These are phyloP conservation scores for Idaea dimidiata DNA, from an alignment of 2,888 invertebrate genomes.

Conservation along the genomic window DNA sequence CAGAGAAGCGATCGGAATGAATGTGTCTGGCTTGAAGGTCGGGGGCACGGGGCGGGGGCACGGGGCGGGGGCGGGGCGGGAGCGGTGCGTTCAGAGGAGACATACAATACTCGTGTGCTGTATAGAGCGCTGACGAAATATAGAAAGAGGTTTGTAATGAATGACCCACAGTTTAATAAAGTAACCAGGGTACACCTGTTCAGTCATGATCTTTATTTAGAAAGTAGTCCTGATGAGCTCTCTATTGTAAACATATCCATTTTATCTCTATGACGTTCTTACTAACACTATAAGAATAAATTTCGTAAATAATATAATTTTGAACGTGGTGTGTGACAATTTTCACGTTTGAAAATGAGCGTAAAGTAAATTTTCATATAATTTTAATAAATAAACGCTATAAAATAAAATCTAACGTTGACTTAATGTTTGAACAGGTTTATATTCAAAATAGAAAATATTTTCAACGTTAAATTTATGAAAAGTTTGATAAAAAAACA, in stretches of 20 bases:
- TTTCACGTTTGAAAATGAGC: background rate
- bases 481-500: background rate
- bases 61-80: background rate
- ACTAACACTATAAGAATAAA: background rate
- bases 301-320: background rate
- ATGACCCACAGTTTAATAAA: too few relatives aligned
- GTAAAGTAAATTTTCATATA: background rate
- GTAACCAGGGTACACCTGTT: too few relatives aligned
- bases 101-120: background rate
- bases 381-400: background rate
- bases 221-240: background rate
- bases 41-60: background rate
- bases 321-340: background rate
- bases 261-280: background rate
- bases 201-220: too few relatives aligned
- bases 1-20: background rate
- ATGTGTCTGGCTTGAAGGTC: background rate
- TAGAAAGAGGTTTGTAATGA: too few relatives aligned
- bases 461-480: background rate
- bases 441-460: background rate
- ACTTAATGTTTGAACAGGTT: background rate
- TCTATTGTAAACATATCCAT: background rate
- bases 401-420: background rate
- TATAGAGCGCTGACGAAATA: too few relatives aligned
- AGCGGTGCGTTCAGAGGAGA: background rate